Percentiles rank a stretch among this genome's conserved stretches.
phyloP scores from a whole-genome alignment of 2,797 vertebrate species.

The Enteromius anoplus region DNA sequence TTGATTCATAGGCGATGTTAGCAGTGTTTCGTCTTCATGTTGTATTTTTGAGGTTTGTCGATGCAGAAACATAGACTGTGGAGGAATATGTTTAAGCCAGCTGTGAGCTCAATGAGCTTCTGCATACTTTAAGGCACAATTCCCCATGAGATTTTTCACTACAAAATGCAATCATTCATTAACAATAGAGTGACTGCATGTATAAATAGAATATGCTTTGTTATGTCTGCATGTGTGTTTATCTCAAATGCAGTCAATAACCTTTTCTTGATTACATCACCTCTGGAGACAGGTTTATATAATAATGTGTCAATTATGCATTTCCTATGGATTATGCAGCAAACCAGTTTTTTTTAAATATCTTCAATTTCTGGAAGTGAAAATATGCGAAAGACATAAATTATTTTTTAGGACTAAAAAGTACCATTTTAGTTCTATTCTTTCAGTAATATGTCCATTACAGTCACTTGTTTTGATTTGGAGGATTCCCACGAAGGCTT shows the following conservation, averaged over 20 bases:
- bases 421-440: neutral
- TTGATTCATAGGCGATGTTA: neutral
- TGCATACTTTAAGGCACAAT: conserved; percentile 33
- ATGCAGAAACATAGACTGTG: conserved; percentile 4
- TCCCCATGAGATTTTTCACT: conserved; percentile 36
- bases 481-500: neutral
- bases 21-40: neutral
- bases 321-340: conserved; percentile 70
- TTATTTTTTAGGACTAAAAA: neutral
- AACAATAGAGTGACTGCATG: conserved; percentile 30
- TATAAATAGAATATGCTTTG: conserved; percentile 14
- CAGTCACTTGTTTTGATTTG: conserved; percentile 9
- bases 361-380: neutral
- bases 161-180: conserved; percentile 37
- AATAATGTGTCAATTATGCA: conserved; percentile 75
- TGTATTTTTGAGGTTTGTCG: conserved; percentile 4
- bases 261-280: conserved; percentile 71
- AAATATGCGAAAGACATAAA: neutral
- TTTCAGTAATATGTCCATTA: neutral
- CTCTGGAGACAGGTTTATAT: conserved; percentile 68
- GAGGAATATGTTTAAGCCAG: conserved; percentile 35
- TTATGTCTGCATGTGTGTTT: conserved; percentile 19
- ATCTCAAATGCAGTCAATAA: conserved; percentile 29
- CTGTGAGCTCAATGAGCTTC: conserved; percentile 44
- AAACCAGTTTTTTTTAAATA: conserved; percentile 49